A percentile compares a stretch with the other conserved stretches of the same genome.
Evolutionary conservation across 2,888 invertebrate genomes (phyloP).

Genomic region (Acrocyrtus sp.): DNA sequence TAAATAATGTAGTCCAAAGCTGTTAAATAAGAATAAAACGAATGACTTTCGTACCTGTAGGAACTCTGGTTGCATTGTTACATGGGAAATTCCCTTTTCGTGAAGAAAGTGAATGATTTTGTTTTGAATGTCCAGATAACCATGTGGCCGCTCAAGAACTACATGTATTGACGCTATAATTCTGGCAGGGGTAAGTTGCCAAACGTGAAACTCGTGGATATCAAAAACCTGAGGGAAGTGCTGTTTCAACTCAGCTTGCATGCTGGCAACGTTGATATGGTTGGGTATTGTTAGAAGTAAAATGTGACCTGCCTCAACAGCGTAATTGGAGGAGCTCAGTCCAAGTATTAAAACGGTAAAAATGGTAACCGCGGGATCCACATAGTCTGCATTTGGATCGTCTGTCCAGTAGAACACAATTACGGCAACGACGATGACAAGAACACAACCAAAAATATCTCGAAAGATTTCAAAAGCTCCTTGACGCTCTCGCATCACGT

Average conservation of each 20-base stretch:
- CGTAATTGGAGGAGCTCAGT: constrained; percentile 82
- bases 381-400: constrained; percentile 71
- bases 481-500: constrained; percentile 67
- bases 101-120: constrained; percentile 74
- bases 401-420: constrained; percentile 70
- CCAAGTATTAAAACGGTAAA: constrained; percentile 78
- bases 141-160: constrained; percentile 75
- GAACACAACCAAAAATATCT: constrained; percentile 76
- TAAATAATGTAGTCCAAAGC: neutral
- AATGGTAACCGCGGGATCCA: constrained; percentile 81
- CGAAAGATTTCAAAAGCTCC: constrained; percentile 73
- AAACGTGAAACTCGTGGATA: constrained; percentile 89
- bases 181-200: constrained; percentile 84
- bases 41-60: constrained; percentile 50
- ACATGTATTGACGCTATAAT: constrained; percentile 88
- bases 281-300: constrained; percentile 92
- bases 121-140: constrained; percentile 64
- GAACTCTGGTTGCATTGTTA: constrained; percentile 91
- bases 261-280: constrained; percentile 80
- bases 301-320: constrained; percentile 86
- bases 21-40: neutral
- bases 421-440: constrained; percentile 77
- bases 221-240: constrained; percentile 78
- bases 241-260: constrained; percentile 74
- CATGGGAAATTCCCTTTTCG: constrained; percentile 82